Conservation (phyloP, 1,140 invertebrate genomes). For the Euborellia annulipes region DNA sequence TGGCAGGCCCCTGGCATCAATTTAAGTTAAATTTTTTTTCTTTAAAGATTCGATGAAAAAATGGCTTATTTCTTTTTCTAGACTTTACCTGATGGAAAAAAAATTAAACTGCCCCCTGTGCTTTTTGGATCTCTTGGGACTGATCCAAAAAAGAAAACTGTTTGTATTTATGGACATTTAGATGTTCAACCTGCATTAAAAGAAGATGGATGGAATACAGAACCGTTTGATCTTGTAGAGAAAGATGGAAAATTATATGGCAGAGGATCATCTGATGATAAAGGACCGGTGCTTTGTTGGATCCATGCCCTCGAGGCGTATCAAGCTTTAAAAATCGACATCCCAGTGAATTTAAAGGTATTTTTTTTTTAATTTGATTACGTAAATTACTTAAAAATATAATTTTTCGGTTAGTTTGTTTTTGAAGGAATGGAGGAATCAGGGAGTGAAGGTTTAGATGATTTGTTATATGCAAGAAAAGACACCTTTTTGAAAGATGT, state of each 20-base stretch:
- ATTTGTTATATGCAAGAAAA: constrained; percentile 58
- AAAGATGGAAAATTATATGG: constrained; percentile 85
- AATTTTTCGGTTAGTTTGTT: constrained; percentile 48
- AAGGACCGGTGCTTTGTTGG: constrained; percentile 86
- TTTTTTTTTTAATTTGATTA: constrained; percentile 6
- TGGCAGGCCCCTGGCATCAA: no score
- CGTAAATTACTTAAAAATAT: not conserved
- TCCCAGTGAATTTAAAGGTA: constrained; percentile 88
- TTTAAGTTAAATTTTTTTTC: not conserved
- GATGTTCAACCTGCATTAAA: constrained; percentile 90
- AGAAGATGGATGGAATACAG: constrained; percentile 89
- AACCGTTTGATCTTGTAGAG: constrained; percentile 83
- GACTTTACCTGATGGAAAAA: constrained; percentile 50
- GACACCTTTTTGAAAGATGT: constrained; percentile 64
- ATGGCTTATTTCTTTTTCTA: constrained; percentile 20
- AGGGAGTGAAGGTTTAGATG: constrained; percentile 88
- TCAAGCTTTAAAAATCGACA: constrained; percentile 47
- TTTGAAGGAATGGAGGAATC: constrained; percentile 99
- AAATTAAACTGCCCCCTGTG: constrained; percentile 71
- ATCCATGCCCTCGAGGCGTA: constrained; percentile 84
- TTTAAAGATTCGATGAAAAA: constrained; percentile 5
- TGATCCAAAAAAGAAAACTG: constrained; percentile 76
- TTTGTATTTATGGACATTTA: constrained; percentile 92
- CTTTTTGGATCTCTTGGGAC: constrained; percentile 70
- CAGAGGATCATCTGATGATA: constrained; percentile 86